These are phyloP conservation scores for Trichosurus vulpecula DNA, from an alignment of 2,797 vertebrate genomes.

Conservation along the genomic window DNA sequence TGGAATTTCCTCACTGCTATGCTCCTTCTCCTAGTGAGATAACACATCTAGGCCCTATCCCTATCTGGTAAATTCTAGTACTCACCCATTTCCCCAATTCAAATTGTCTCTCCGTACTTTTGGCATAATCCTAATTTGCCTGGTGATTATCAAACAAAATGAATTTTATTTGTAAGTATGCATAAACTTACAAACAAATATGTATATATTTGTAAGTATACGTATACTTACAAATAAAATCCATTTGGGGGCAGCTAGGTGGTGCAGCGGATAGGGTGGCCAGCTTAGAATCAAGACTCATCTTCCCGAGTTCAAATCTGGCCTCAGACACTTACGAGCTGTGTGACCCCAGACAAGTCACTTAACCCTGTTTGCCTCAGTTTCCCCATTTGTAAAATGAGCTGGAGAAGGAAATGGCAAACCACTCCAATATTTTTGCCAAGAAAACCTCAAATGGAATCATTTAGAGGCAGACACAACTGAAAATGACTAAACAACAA, in stretches of 20 bases:
- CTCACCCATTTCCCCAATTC: background rate
- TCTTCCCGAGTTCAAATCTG: background rate
- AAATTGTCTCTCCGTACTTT: background rate
- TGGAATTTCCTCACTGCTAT: background rate
- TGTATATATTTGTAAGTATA: no score
- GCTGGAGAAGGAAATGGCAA: background rate
- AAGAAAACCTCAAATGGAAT: background rate
- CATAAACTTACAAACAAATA: background rate
- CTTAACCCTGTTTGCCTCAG: background rate
- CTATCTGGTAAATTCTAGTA: background rate
- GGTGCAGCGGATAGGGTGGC: background rate
- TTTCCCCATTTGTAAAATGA: background rate
- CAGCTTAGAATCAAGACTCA: background rate
- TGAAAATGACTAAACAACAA: background rate
- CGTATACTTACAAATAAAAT: no score
- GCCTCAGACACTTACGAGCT: background rate
- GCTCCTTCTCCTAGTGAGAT: background rate
- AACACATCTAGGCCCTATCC: background rate
- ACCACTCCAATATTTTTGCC: background rate
- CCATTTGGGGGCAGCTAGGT: background rate
- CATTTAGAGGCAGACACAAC: background rate
- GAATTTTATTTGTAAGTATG: background rate
- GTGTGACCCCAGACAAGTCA: background rate
- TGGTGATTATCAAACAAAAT: background rate
- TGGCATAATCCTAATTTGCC: background rate